Base-by-base conservation (phyloP, 37 sponge, comb jelly and placozoan genomes). In the Petrosia ficiformis region DNA sequence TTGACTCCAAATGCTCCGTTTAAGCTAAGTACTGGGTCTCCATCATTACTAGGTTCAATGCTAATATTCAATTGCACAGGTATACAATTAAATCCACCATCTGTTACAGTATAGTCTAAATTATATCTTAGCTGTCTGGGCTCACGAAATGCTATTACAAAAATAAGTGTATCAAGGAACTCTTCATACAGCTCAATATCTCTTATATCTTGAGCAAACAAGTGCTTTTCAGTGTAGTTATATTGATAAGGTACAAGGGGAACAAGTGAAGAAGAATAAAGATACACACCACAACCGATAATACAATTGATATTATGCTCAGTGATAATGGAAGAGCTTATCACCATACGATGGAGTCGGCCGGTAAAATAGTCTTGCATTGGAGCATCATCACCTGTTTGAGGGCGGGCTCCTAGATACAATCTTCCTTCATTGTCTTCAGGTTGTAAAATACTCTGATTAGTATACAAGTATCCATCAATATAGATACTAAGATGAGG, bases 241-340 rank as follows among this genome's bases (percentile, higher is more conserved):
- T 82, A 87, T 26, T 0, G 44, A 57, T 64, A 73, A 0, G 16
- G 44, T 1, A 88, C 68, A 32, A 74, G 78, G 0, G 82, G 40
- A 41, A 11, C 24, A 5, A 52, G 8, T 25, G 29, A 37, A 16
- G 73, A 28, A 8, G 86, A 85, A 16, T 68, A 38, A 32, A 92
- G 52, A 42, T 80, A 73, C 25, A 78, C 85, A 31, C 93, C 93
- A 81, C 93, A 92, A 4, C 89, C 93, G 44, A 84, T 92, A 22
- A 64, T 70, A 81, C 93, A 92, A 32, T 75, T 59, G 54, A 92
- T 74, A 40, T 77, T 65, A 33, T 77, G 69, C 33, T 3, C 41
- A 19, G 72, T 59, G 3, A 75, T 77, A 3, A 34, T 38, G 11
- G 67, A 39, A n/a, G 58, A 42, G 28, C 83, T 76, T 65, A 92